Conservation (phyloP, 2,113 vertebrate genomes). For the Pterocles burchelli region DNA sequence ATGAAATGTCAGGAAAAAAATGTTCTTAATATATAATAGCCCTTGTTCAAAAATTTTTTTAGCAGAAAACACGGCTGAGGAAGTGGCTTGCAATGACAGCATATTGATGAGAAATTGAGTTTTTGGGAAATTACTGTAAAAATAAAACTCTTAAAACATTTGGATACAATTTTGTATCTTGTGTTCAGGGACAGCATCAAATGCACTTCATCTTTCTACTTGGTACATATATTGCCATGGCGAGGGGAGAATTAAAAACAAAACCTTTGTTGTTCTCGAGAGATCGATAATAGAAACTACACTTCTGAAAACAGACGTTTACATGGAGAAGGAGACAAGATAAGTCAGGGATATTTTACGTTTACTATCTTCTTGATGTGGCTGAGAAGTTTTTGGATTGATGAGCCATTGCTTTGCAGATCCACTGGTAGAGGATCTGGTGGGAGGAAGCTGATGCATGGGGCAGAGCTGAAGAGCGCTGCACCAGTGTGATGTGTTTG, state of each 20-base stretch:
- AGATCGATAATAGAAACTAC: constrained; percentile 10
- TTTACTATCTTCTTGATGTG: background rate
- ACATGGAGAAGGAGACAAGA: background rate
- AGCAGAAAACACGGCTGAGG: background rate
- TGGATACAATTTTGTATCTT: background rate
- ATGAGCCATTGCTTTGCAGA: background rate
- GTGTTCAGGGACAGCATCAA: background rate
- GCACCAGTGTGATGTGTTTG: background rate
- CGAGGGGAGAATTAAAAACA: background rate
- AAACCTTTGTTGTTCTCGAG: background rate
- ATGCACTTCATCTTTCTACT: background rate
- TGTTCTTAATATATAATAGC: background rate
- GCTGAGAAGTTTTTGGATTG: background rate
- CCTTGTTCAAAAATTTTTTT: background rate
- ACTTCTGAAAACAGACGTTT: constrained; percentile 16
- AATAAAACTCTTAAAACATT: background rate
- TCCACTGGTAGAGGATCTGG: background rate
- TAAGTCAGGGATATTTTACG: background rate
- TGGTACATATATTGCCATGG: background rate
- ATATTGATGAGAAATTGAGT: background rate
- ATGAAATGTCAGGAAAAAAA: background rate
- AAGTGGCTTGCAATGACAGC: background rate
- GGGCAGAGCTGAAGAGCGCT: background rate
- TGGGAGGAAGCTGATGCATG: background rate
- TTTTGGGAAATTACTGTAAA: background rate